These are phyloP conservation scores for Phaonia tiefii DNA, from an alignment of 2,888 invertebrate genomes.

Conservation along the genomic window DNA sequence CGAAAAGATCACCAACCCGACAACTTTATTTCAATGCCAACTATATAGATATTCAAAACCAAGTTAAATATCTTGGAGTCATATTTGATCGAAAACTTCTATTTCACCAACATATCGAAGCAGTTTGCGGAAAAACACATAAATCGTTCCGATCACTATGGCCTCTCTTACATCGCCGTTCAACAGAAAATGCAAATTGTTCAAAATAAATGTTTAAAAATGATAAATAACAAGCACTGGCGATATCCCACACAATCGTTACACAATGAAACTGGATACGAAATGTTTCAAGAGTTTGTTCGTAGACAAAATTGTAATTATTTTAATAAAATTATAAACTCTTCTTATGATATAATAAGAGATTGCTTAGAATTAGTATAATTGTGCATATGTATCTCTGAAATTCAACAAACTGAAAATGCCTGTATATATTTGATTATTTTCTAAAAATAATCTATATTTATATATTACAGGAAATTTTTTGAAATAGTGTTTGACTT, in stretches of 20 bases:
- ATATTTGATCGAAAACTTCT: too few species aligned
- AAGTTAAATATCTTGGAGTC: too few species aligned
- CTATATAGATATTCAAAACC: too few species aligned
- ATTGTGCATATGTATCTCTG: constrained; percentile 4
- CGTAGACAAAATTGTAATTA: constrained; percentile 16
- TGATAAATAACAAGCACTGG: constrained; percentile 13
- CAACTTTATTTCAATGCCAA: too few species aligned
- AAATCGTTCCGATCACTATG: too few species aligned
- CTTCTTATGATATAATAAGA: constrained; percentile 35
- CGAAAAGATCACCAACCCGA: too few species aligned
- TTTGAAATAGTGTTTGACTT: constrained; percentile 4
- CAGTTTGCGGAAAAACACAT: too few species aligned
- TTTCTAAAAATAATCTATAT: constrained; percentile 1
- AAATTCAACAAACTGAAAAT: constrained; percentile 39
- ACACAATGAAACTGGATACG: constrained; percentile 8
- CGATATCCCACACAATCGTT: constrained; percentile 20
- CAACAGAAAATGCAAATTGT: background rate
- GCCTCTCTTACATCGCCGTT: too few species aligned
- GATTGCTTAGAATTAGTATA: constrained; percentile 18
- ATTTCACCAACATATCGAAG: too few species aligned
- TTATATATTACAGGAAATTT: constrained; percentile 9
- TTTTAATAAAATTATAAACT: constrained; percentile 19
- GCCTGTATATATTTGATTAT: background rate
- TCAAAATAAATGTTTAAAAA: too few species aligned
- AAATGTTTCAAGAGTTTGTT: background rate